Base-by-base conservation (phyloP, 2,888 invertebrate genomes). In the Tinea semifulvella region DNA sequence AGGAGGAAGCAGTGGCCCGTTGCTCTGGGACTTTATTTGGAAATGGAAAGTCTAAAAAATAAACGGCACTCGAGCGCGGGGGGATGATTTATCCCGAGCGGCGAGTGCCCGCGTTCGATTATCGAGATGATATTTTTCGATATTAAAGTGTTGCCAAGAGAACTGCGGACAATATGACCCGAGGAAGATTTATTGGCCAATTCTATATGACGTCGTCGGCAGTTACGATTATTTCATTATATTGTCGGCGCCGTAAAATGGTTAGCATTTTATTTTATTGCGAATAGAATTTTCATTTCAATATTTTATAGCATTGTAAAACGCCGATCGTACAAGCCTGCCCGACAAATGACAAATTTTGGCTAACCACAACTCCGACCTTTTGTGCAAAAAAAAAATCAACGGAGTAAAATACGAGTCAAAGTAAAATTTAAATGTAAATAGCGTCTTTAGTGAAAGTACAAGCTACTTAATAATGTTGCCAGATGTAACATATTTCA, bases 151-250 rank as follows among this genome's bases (percentile, higher is more conserved):
- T 82, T 75, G 73, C 73, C 68, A 65, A 71, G 68, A 71, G 74
- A 60, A 76, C 72, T 66, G 69, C 64, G 77, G 79, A 80, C 80
- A 80, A 80, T 80, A 80, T 82, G 80, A 81, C 74, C 75, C 75
- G 67, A 60, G 68, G 75, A 75, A 74, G 77, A 82, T 82, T 80
- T 82, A 81, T 81, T 57, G 63, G 63, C 68, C 74, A 64, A 79
- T 81, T 75, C 75, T 64, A 66, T 59, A 65, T 77, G 73, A 75
- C 73, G 63, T 71, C 66, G 64, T 68, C 70, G 71, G 67, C 75
- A 68, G 71, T 80, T 81, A 76, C 71, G 77, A 79, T 79, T 79
- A 80, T 79, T 79, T 79, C 76, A 80, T 80, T 77, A 79, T 79
- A 75, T 69, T 71, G 72, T 68, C 68, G 76, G 74, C 74, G 76